Evolutionary conservation across 1,140 invertebrate genomes (phyloP), one percentile per base, ranked within the genome.

Genomic region (Stegodyphus mimosarum): DNA sequence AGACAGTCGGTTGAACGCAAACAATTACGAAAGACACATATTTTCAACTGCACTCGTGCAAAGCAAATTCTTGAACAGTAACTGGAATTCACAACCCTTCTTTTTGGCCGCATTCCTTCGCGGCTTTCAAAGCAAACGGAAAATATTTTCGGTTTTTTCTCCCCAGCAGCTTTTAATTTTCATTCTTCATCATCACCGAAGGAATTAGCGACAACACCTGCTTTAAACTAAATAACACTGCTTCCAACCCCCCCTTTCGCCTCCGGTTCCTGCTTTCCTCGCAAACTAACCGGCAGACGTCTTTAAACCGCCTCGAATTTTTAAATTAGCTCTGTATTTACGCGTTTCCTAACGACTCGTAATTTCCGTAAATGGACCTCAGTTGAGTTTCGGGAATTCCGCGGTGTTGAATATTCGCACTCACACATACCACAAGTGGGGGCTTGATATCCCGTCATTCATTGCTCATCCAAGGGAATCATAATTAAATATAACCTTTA

Each of bases 401-500:
- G 63, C 69, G 50, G 79, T 33, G 70, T 15, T 66, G 33, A 52
- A 63, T 66, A 64, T 64, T 72, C 71, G 6, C 79, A 81, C 69
- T 80, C 71, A 6, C 79, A 81, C 78, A 81, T 81, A 81, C 78
- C 70, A 10, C 50, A 53, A 50, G 66, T 53, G 51, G 17, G 50
- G 69, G 18, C 70, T 50, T 81, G 67, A 83, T 83, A 73, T 53
- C 71, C 70, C 48, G 79, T 80, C 78, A 80, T 72, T 72, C 78
- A 80, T 63, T 80, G 66, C 15, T 71, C 78, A 63, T 49, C 49
- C 50, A 6, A 18, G 60, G 18, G 71, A 73, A 73, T 73, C 63
- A 74, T 83, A 83, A 83, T 83, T 83, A 83, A 83, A 83, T 66
- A 74, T 67, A 83, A 73, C 79, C 70, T 83, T 83, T 83, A 83